These are phyloP conservation scores for Odontothrips loti DNA, from an alignment of 2,888 invertebrate species.

Conservation along the genomic window DNA sequence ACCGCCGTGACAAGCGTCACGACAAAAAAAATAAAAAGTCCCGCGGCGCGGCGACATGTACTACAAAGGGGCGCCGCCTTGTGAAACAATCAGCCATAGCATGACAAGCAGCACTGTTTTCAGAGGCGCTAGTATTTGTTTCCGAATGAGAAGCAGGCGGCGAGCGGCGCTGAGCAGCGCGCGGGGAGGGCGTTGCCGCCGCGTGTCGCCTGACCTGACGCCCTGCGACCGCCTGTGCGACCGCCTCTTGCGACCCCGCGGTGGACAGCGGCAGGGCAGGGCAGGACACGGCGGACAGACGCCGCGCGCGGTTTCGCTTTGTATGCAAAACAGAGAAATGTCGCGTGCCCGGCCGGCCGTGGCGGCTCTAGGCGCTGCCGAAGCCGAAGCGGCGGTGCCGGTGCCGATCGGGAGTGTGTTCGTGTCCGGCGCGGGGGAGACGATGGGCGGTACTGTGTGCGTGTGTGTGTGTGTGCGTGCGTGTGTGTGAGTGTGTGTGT, in stretches of 20 bases:
- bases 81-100: not conserved
- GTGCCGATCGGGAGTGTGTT: no score
- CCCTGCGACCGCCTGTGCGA: no score
- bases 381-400: no score
- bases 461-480: not conserved
- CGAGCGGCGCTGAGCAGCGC: not conserved
- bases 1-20: no score
- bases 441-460: not conserved
- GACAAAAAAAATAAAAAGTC: no score
- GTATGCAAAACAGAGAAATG: conserved; percentile 21
- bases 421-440: no score
- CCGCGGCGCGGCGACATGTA: not conserved
- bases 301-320: not conserved
- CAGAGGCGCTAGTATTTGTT: not conserved
- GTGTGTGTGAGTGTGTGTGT: no score
- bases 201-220: not conserved
- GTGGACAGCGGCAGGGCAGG: no score
- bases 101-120: not conserved
- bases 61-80: not conserved
- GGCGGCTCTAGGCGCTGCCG: not conserved
- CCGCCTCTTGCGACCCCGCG: no score
- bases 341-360: not conserved
- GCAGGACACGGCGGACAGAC: not conserved
- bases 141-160: not conserved
- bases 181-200: not conserved